Evolutionary conservation across 2,888 invertebrate genomes (phyloP).

Genomic region (Cotesia congregata): DNA sequence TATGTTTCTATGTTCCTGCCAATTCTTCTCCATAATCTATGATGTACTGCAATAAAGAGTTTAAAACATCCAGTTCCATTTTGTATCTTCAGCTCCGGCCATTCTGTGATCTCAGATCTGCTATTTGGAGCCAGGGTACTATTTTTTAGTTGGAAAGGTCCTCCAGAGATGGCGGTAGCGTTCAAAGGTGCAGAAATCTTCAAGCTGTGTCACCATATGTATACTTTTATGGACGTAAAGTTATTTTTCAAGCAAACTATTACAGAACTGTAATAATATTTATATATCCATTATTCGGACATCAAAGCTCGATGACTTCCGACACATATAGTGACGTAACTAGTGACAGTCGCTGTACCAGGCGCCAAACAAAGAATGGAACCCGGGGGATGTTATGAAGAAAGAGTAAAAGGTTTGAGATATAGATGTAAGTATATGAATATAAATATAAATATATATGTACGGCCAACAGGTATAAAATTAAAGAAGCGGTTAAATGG

Average conservation of each 20-base stretch:
- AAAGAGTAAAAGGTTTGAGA: background rate
- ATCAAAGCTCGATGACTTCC: slow-evolving; percentile 35
- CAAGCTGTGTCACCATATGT: background rate
- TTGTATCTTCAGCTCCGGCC: too few species aligned
- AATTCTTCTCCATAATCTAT: slow-evolving; percentile 28
- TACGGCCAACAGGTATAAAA: slow-evolving; percentile 29
- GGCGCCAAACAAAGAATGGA: slow-evolving; percentile 30
- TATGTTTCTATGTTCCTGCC: slow-evolving; percentile 24
- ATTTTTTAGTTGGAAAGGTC: background rate
- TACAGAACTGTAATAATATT: slow-evolving; percentile 22
- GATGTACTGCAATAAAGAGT: background rate
- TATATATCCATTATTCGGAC: slow-evolving; percentile 16
- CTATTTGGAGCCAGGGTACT: background rate
- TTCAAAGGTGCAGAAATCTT: slow-evolving; percentile 3
- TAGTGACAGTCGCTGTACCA: slow-evolving; percentile 63
- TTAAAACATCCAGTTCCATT: too few species aligned
- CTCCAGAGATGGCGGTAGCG: background rate
- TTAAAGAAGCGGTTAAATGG: background rate
- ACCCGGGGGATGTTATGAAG: slow-evolving; percentile 18
- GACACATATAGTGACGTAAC: slow-evolving; percentile 54
- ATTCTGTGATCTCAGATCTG: too few species aligned
- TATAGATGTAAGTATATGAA: background rate
- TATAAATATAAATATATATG: background rate
- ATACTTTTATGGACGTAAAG: background rate
- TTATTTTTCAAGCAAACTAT: background rate